Evolutionary conservation across 2,113 vertebrate genomes (phyloP), one percentile per base, ranked within the genome.

Genomic region (Sarotherodon lohbergeri): DNA sequence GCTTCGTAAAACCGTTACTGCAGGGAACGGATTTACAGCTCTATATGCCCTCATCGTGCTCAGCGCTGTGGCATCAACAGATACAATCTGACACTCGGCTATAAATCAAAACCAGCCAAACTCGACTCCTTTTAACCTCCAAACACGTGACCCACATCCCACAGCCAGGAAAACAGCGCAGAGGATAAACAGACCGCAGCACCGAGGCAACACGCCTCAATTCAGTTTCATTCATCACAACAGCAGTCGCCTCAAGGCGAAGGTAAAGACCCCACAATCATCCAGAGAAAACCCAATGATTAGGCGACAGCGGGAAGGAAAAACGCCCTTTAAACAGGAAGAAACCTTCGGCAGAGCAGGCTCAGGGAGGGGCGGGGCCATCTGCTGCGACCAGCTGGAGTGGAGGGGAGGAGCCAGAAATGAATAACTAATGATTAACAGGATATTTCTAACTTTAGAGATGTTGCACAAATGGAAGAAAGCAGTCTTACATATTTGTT

Each of bases 91-190:
- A 43, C 2, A 5, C 36, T 71, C n/a, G 3, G 66, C 39, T 0
- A 43, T 39, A 71, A 71, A 43, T 71, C 66, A 71, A 71, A 71
- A 24, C 66, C 7, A 22, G 66, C 39, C 66, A 24, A 71, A 71
- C 66, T 61, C 7, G 4, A 32, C 24, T 24, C 39, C n/a, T 9
- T 41, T 24, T 24, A 71, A 71, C 39, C 66, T 41, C 39, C n/a
- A 16, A 24, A 71, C 66, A 71, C 8, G 22, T 24, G 39, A 71
- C 39, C 66, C n/a, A 71, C 36, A 43, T 71, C 66, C 66, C 66
- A 2, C 66, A 24, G 6, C 10, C 34, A n/a, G 32, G 19, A 34
- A 66, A 66, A 12, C 61, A 36, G 34, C 1, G 3, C 63, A 1
- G 36, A 16, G 66, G 66, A 43, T 24, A 71, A 43, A 24, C 66